Conservation (phyloP, 2,113 vertebrate genomes). For the Solea senegalensis region DNA sequence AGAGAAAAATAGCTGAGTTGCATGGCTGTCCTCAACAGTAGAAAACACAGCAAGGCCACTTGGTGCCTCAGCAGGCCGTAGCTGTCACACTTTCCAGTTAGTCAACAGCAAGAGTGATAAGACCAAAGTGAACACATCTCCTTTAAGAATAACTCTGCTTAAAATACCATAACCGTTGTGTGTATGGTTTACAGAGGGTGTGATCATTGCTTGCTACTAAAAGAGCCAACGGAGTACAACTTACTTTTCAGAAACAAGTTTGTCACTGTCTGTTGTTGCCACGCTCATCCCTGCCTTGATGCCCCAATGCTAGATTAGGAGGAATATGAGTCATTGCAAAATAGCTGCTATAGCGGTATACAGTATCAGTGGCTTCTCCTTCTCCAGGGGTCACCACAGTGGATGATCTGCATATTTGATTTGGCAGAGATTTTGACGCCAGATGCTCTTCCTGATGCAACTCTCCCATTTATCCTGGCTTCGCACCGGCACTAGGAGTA, state of each 20-base stretch:
- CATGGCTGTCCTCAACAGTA: slow-evolving; percentile 73
- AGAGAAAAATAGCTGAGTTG: slow-evolving; percentile 66
- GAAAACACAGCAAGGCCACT: slow-evolving; percentile 60
- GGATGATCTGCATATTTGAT: neutral
- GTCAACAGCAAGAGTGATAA: slow-evolving; percentile 52
- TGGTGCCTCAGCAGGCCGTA: slow-evolving; percentile 46
- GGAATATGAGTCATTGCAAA: slow-evolving; percentile 28
- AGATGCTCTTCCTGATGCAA: too few relatives aligned
- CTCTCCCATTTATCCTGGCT: too few relatives aligned
- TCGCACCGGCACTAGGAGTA: too few relatives aligned
- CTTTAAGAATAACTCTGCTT: slow-evolving; percentile 75
- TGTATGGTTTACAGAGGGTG: slow-evolving; percentile 68
- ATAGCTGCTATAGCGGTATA: slow-evolving; percentile 22
- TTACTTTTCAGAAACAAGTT: slow-evolving; percentile 56
- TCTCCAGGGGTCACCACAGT: too few relatives aligned
- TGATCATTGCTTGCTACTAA: slow-evolving; percentile 65
- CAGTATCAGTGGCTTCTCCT: too few relatives aligned
- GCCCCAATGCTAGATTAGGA: slow-evolving; percentile 33
- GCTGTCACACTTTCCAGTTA: slow-evolving; percentile 56
- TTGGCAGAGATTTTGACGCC: too few relatives aligned
- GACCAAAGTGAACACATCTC: slow-evolving; percentile 64
- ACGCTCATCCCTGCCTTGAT: slow-evolving; percentile 46
- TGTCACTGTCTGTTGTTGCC: slow-evolving; percentile 53
- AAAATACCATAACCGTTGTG: slow-evolving; percentile 70
- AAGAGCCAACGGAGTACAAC: slow-evolving; percentile 57